Evolutionary conservation across 2,113 vertebrate species (phyloP), one percentile per base, ranked within the genome.

Genomic region (Plectropomus leopardus): DNA sequence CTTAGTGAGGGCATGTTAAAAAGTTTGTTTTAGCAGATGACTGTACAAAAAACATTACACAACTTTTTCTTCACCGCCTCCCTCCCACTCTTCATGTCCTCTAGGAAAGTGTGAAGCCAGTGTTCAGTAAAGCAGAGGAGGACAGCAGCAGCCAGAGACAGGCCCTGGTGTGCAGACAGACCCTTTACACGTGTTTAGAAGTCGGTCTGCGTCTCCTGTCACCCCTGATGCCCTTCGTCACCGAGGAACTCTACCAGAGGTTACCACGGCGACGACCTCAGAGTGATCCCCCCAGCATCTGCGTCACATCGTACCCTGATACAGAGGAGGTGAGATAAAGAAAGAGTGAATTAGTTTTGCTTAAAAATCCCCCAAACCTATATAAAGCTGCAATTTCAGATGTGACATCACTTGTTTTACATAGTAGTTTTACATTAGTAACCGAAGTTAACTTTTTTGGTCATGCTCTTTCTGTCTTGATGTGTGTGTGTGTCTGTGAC

Each of bases 161-260:
- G 1, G 93, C 91, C 0, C 75, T 83, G 4, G 88, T 95, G 3
- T 96, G 96, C 86, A 94, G 95, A 61, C 94, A 97, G 86, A 96
- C 95, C 0, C 95, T 98, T 40, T 98, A 97, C 88, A 97, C 96
- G 50, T 97, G 97, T 85, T 87, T 98, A 81, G 97, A 98, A 0
- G 92, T 93, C 0, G 96, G 96, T 11, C 93, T 98, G 51, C 93
- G 97, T 26, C 95, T 98, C 3, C 95, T 98, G 4, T 93, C 96
- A 3, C 97, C 97, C 19, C 51, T 97, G 75, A 98, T 98, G 97
- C 97, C 97, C 15, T 98, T 97, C 0, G 95, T 98, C 89, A 93
- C 94, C 0, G 97, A 98, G 86, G 97, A 98, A 65, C 94, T 98
- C 10, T 98, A 95, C 90, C 97, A 98, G 93, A 89, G 97, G 79